Conservation (phyloP, 2,797 vertebrate species). For the Sebastolobus altivelis region DNA sequence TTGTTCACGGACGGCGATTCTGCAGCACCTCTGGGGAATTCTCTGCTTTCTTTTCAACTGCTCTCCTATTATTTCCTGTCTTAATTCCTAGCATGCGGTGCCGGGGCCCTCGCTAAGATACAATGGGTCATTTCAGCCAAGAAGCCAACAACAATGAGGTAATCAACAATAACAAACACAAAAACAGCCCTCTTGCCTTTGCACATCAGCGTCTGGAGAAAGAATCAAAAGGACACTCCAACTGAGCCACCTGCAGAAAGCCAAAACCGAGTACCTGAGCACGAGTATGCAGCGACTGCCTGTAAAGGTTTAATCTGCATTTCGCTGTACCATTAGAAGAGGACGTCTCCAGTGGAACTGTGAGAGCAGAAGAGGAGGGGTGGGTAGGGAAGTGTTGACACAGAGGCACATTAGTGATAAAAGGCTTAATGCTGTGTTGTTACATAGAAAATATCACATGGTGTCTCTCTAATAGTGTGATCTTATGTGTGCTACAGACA, state of each 20-base stretch:
- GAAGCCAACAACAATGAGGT: constrained; percentile 55
- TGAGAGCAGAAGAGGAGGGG: constrained; percentile 2
- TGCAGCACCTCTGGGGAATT: constrained; percentile 71
- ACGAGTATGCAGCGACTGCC: not conserved
- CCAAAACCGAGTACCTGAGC: constrained; percentile 3
- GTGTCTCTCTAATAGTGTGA: constrained; percentile 3
- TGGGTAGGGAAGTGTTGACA: constrained; percentile 7
- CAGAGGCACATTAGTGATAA: constrained; percentile 22
- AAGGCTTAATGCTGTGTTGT: constrained; percentile 15
- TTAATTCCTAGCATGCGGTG: constrained; percentile 56
- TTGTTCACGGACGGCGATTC: constrained; percentile 60
- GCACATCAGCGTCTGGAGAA: constrained; percentile 32
- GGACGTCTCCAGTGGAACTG: constrained; percentile 2
- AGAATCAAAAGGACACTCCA: constrained; percentile 25
- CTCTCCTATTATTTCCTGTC: constrained; percentile 69
- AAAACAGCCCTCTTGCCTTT: constrained; percentile 33
- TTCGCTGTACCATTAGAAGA: constrained; percentile 6
- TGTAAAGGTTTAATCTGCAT: constrained; percentile 32
- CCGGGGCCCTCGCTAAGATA: constrained; percentile 43
- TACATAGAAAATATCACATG: constrained; percentile 17
- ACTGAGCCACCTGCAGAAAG: constrained; percentile 20
- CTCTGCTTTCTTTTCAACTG: constrained; percentile 67
- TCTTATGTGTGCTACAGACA: constrained; percentile 3
- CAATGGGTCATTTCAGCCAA: constrained; percentile 69
- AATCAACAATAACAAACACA: constrained; percentile 63